Conservation (phyloP, 2,113 vertebrate genomes). For the Numenius arquata region DNA sequence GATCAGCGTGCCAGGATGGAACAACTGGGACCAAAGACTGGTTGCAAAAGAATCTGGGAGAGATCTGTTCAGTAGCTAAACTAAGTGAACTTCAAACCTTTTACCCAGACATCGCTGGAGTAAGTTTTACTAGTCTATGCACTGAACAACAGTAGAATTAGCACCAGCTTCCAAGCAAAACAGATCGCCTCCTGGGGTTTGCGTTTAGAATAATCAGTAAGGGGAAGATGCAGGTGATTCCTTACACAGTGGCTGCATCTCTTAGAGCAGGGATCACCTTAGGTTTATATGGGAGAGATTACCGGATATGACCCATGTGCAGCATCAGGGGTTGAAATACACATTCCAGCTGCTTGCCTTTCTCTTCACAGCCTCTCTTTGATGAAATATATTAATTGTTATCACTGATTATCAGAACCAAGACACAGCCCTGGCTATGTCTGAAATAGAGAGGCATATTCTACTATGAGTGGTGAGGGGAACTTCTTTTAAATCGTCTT, state of each 20-base stretch:
- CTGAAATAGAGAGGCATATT: neutral
- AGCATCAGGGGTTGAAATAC: neutral
- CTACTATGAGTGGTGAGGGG: neutral
- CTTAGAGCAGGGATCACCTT: neutral
- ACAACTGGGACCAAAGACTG: neutral
- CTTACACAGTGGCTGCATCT: neutral
- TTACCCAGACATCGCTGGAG: constrained; percentile 1
- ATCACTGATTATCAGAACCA: neutral
- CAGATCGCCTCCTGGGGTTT: neutral
- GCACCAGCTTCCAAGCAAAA: neutral
- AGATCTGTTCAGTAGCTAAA: neutral
- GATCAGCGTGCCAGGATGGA: neutral
- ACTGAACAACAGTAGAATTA: neutral
- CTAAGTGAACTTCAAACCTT: neutral
- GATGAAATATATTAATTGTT: neutral
- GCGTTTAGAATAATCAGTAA: neutral
- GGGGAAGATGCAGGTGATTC: neutral
- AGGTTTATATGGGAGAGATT: neutral
- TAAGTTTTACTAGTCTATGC: constrained; percentile 38
- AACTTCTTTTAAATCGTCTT: neutral
- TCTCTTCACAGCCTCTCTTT: neutral
- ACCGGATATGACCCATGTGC: neutral
- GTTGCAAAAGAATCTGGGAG: neutral
- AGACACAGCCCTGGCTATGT: neutral
- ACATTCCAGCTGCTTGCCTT: neutral